These are phyloP conservation scores for Axea sp. DNA, from an alignment of 2,888 invertebrate species.

Conservation along the genomic window DNA sequence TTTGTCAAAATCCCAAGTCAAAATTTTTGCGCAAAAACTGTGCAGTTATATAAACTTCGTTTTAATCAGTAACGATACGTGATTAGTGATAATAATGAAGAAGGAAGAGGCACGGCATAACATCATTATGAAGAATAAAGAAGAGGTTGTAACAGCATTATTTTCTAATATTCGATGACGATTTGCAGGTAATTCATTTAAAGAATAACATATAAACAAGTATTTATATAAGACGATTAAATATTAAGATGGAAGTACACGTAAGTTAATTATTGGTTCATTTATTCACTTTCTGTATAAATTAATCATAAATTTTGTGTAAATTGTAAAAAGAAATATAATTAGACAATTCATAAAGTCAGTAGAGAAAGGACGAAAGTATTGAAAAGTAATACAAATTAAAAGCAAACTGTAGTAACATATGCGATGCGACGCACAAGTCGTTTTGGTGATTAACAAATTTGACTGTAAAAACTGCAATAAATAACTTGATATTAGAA, in stretches of 20 bases:
- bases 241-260: neutral
- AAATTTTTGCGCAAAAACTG: conserved; percentile 1
- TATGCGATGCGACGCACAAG: conserved; percentile 1
- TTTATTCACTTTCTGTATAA: too few relatives aligned
- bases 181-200: conserved; percentile 26
- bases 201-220: conserved; percentile 8
- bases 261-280: conserved; percentile 1
- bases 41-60: neutral
- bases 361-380: too few relatives aligned
- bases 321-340: too few relatives aligned
- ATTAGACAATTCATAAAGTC: too few relatives aligned
- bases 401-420: conserved; percentile 1
- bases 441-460: conserved; percentile 2
- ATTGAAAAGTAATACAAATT: neutral
- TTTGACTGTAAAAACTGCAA: conserved; percentile 24
- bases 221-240: neutral
- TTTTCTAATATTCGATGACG: conserved; percentile 25
- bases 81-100: conserved; percentile 26
- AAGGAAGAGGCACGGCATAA: conserved; percentile 4
- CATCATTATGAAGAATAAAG: conserved; percentile 20
- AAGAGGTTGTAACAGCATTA: conserved; percentile 22
- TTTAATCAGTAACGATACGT: conserved; percentile 1
- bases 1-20: neutral
- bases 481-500: conserved; percentile 35
- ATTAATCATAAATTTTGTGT: too few relatives aligned